Evolutionary conservation across 2,888 invertebrate species (phyloP).

Genomic region (Cosmia trapezina): DNA sequence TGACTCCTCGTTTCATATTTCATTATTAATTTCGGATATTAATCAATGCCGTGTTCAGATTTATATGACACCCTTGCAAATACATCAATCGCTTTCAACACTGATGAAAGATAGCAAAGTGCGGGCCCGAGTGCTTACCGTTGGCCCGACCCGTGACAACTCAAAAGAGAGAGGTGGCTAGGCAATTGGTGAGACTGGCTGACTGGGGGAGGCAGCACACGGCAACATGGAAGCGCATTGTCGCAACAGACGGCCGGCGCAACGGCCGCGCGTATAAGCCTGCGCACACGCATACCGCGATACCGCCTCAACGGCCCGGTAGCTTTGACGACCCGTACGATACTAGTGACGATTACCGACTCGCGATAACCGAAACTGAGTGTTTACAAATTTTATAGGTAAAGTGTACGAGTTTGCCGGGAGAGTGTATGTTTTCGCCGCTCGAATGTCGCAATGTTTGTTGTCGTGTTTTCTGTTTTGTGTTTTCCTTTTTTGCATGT

Average conservation of each 20-base stretch:
- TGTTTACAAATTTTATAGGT: constrained; percentile 73
- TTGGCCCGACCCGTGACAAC: constrained; percentile 75
- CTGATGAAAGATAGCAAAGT: constrained; percentile 64
- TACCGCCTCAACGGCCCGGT: constrained; percentile 56
- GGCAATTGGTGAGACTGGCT: constrained; percentile 76
- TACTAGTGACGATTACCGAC: constrained; percentile 65
- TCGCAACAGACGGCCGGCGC: constrained; percentile 85
- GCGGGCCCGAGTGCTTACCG: constrained; percentile 70
- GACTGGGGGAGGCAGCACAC: constrained; percentile 80
- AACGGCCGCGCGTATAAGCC: constrained; percentile 83
- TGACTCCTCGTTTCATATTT: constrained; percentile 10
- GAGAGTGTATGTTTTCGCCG: constrained; percentile 65
- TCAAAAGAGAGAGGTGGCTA: constrained; percentile 90
- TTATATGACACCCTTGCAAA: constrained; percentile 53
- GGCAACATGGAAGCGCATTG: constrained; percentile 85
- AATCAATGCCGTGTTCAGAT: constrained; percentile 31
- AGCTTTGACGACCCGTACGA: constrained; percentile 62
- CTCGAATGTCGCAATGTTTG: constrained; percentile 70
- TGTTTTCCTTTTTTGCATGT: constrained; percentile 54
- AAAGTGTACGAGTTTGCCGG: constrained; percentile 65
- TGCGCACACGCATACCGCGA: constrained; percentile 79
- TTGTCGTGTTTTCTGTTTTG: constrained; percentile 62
- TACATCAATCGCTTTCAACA: constrained; percentile 60
- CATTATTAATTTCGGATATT: constrained; percentile 31
- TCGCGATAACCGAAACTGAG: constrained; percentile 68